Percentiles rank a stretch among this genome's conserved stretches.
These are phyloP conservation scores for Odiellus spinosus DNA, from an alignment of 2,888 invertebrate genomes.

Conservation along the genomic window DNA sequence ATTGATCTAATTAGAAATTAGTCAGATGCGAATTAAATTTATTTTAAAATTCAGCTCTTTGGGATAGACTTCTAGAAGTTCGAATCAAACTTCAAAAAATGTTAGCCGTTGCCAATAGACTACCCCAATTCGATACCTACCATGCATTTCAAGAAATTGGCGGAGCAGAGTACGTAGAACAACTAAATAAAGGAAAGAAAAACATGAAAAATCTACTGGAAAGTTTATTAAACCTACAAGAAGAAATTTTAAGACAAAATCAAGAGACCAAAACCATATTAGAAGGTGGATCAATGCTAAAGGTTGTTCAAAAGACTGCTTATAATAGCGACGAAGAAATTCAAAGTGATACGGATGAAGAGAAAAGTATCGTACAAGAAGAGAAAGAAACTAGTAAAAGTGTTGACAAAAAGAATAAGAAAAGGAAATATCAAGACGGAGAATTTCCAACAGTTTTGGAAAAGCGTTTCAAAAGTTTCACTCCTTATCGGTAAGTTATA, in stretches of 20 bases:
- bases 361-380: constrained; percentile 5
- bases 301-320: not conserved
- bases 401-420: constrained; percentile 29
- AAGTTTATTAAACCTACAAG: constrained; percentile 38
- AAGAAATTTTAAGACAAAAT: constrained; percentile 34
- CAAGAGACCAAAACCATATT: constrained; percentile 48
- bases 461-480: constrained; percentile 25
- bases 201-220: constrained; percentile 45
- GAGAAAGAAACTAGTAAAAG: constrained; percentile 26
- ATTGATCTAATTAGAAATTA: not conserved
- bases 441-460: constrained; percentile 26
- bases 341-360: constrained; percentile 18
- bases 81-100: constrained; percentile 76
- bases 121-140: constrained; percentile 49
- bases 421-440: constrained; percentile 30
- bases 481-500: constrained; percentile 23
- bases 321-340: constrained; percentile 19
- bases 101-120: constrained; percentile 53
- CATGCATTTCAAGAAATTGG: constrained; percentile 31
- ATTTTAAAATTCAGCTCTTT: constrained; percentile 36
- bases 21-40: not conserved
- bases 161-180: constrained; percentile 23
- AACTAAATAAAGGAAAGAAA: constrained; percentile 36
- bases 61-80: constrained; percentile 71
- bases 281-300: constrained; percentile 7